Base-by-base conservation (phyloP, 2,113 vertebrate genomes). In the Lasiurus borealis region DNA sequence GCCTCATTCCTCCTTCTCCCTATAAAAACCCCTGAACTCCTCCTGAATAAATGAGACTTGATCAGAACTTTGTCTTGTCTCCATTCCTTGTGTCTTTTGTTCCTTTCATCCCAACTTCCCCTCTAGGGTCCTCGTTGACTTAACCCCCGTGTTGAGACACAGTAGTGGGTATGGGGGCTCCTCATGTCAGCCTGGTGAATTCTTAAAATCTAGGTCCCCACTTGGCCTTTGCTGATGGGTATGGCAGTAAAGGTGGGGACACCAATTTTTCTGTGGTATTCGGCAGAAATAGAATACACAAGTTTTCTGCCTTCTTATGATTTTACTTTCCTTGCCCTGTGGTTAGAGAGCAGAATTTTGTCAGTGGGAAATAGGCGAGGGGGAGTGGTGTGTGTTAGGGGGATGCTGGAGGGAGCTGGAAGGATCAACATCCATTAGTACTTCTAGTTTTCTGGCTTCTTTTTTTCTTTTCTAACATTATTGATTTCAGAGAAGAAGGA, bases 301-400 rank as follows among this genome's bases (percentile, higher is more conserved):
- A 48, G 11, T 50, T 25, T 77, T 81, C 59, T 85, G 14, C 16
- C 25, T 71, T 94, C 4, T 62, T 76, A 40, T 27, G 25, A 23
- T 48, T 69, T 34, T 5, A 21, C 4, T 73, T 66, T 87, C 8
- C 14, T 75, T 59, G 16, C 66, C 5, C 9, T 13, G 0, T 40
- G 15, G 3, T 8, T 46, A 46, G 13, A 64, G 0, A 64, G 4
- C 6, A 69, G 18, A 40, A 54, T 59, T 31, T 19, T 73, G 46
- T 93, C 29, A 57, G 40, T 3, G 62, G 21, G 29, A 15, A 12
- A 16, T 0, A 40, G 40, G 40, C 40, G 40, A 5, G 3, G 54
- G 23, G 3, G 8, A 19, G 6, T 34, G 9, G 54, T 3, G 3
- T 16, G 31, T 21, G 0, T 3, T 3, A 77, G 19, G 3, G 3